Evolutionary conservation across 2,797 vertebrate genomes (phyloP).

Genomic region (Linurgus olivaceus): DNA sequence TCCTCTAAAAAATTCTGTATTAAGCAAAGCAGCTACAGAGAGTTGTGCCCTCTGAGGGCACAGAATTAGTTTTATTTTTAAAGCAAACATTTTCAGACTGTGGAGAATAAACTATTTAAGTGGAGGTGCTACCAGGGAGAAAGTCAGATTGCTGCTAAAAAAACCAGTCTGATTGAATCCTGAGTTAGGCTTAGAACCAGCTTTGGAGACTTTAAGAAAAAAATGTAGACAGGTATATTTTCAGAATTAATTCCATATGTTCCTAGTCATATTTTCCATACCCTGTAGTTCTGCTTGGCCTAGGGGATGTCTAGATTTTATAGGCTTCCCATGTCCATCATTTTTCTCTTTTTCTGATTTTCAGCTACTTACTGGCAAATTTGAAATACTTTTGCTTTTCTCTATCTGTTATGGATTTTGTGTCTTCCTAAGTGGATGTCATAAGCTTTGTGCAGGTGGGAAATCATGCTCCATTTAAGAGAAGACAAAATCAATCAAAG

Average conservation of each 20-base stretch:
- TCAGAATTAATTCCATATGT: neutral
- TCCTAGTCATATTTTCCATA: neutral
- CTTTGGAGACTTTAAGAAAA: neutral
- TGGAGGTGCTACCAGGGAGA: neutral
- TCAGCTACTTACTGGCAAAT: neutral
- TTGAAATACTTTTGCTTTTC: neutral
- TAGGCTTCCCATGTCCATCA: neutral
- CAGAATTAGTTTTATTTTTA: neutral
- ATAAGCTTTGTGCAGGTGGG: neutral
- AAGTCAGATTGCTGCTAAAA: neutral
- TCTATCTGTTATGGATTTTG: neutral
- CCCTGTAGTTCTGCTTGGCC: neutral
- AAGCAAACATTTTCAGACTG: neutral
- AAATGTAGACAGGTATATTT: neutral
- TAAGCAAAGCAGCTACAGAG: neutral
- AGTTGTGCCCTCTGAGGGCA: neutral
- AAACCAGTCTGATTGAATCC: neutral
- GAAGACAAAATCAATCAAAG: neutral
- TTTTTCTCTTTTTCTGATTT: neutral
- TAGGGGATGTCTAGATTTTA: neutral
- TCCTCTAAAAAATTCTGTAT: neutral
- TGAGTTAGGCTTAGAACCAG: neutral
- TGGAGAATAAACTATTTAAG: neutral
- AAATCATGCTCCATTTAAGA: neutral
- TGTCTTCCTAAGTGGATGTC: neutral